Percentiles rank a stretch among this genome's conserved stretches.
Conservation (phyloP, 2,113 vertebrate species). For the Macrotus californicus region DNA sequence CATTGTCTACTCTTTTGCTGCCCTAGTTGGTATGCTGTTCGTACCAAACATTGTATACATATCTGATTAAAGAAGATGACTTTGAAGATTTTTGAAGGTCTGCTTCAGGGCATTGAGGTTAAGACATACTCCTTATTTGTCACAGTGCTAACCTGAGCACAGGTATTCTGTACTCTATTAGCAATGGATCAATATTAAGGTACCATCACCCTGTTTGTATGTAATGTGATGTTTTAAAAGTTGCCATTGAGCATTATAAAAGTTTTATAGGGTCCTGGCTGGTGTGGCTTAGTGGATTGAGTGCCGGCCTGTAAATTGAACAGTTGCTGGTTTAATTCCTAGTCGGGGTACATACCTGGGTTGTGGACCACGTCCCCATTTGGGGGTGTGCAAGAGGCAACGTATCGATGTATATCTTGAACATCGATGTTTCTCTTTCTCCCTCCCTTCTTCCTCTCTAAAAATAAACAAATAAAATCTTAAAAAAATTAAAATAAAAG, state of each 20-base stretch:
- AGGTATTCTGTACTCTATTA: not conserved
- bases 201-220: not conserved
- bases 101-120: not conserved
- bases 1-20: not conserved
- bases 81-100: not conserved
- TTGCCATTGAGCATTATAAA: not conserved
- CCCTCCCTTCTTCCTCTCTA: too few species aligned
- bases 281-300: too few species aligned
- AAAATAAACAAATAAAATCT: too few species aligned
- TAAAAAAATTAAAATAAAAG: not conserved
- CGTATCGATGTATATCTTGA: too few species aligned
- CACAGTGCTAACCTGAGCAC: not conserved
- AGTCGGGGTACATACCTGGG: too few species aligned
- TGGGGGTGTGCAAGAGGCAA: too few species aligned
- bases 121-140: not conserved
- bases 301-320: too few species aligned
- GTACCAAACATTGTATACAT: not conserved
- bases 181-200: not conserved
- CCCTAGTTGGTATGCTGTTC: not conserved
- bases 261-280: not conserved
- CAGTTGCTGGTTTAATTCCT: too few species aligned
- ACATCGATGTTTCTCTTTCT: too few species aligned
- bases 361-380: too few species aligned
- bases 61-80: not conserved
- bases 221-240: constrained; percentile 24